Evolutionary conservation across 2,113 vertebrate species (phyloP).

Genomic region (Colius striatus): DNA sequence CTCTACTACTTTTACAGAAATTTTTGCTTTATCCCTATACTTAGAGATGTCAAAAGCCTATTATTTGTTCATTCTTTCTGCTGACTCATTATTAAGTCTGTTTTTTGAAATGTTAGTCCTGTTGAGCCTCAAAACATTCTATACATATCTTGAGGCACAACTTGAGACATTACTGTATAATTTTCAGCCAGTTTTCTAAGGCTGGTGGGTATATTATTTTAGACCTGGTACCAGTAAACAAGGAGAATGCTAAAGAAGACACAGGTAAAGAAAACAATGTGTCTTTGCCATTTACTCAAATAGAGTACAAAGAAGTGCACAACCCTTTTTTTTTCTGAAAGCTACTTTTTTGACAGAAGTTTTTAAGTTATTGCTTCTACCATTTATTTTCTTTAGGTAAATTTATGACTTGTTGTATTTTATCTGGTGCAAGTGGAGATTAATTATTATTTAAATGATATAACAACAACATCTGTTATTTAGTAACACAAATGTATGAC

Average conservation of each 20-base stretch:
- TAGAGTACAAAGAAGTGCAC: too few species aligned
- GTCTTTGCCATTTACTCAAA: too few species aligned
- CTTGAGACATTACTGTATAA: background rate
- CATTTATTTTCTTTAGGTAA: conserved; percentile 30
- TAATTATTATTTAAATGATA: conserved; percentile 52
- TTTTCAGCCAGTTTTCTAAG: background rate
- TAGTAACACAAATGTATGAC: conserved; percentile 67
- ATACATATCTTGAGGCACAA: background rate
- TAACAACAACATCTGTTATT: conserved; percentile 56
- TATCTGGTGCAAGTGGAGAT: conserved; percentile 33
- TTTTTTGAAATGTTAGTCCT: background rate
- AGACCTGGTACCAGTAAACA: background rate
- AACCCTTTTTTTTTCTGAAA: too few species aligned
- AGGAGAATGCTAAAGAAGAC: background rate
- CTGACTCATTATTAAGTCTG: background rate
- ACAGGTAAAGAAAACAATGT: background rate
- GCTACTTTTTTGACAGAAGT: background rate
- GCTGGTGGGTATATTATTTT: background rate
- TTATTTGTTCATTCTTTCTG: background rate
- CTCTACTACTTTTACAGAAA: background rate
- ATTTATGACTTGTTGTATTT: conserved; percentile 46
- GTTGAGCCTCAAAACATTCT: background rate
- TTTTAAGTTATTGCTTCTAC: background rate
- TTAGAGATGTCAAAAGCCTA: background rate
- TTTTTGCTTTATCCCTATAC: background rate